These are phyloP conservation scores for Conus ventricosus DNA, from an alignment of 1,140 invertebrate species.

Conservation along the genomic window DNA sequence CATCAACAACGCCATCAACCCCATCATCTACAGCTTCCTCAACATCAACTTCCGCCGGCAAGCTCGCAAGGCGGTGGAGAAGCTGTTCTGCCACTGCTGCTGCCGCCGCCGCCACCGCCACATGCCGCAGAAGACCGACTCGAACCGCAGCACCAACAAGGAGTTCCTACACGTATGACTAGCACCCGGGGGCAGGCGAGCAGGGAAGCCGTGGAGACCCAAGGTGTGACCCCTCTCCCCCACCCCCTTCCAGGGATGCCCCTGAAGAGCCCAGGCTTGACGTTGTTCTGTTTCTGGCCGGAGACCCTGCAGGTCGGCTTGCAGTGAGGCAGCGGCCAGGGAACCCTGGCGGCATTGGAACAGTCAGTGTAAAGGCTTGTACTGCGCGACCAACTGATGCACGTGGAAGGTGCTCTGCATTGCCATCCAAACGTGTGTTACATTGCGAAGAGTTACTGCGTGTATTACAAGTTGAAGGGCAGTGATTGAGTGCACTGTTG, in stretches of 20 bases:
- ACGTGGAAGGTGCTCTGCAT: too few species aligned
- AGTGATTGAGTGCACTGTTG: not conserved
- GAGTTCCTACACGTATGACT: constrained; percentile 43
- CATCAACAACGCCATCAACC: constrained; percentile 70
- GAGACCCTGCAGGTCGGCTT: too few species aligned
- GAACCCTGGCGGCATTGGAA: too few species aligned
- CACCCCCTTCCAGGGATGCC: too few species aligned
- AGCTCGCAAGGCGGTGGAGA: constrained; percentile 42
- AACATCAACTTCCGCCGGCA: constrained; percentile 67
- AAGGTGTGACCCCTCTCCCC: not conserved
- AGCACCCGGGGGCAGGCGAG: not conserved
- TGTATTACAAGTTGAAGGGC: not conserved
- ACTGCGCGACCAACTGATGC: too few species aligned
- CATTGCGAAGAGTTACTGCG: not conserved
- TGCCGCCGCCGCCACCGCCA: constrained; percentile 27
- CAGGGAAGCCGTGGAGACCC: not conserved
- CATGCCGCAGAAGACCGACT: constrained; percentile 47
- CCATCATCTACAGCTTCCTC: constrained; percentile 70
- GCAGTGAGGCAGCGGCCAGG: too few species aligned
- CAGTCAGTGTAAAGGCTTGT: too few species aligned
- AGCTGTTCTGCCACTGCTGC: constrained; percentile 47
- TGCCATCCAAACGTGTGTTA: too few species aligned
- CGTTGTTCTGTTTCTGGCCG: too few species aligned
- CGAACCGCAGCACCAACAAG: constrained; percentile 52
- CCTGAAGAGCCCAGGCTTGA: too few species aligned